These are phyloP conservation scores for Drosophila baimaii DNA, from an alignment of 1,140 invertebrate species.

Conservation along the genomic window DNA sequence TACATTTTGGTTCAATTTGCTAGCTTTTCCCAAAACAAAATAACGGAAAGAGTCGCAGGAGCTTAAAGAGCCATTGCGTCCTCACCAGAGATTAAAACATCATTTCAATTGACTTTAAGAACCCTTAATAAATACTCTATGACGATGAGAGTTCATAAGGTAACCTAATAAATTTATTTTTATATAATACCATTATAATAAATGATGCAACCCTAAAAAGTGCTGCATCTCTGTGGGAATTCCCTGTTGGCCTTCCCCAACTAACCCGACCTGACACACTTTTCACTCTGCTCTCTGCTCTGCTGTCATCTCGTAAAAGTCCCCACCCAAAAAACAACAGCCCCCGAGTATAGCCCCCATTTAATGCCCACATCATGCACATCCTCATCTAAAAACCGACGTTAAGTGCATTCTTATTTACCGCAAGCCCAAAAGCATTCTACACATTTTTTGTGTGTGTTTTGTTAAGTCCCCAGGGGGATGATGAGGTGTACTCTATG, in stretches of 20 bases:
- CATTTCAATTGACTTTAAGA: not conserved
- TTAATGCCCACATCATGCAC: conserved; percentile 1
- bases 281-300: too few species aligned
- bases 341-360: not conserved
- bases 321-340: not conserved
- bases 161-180: too few species aligned
- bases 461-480: conserved; percentile 9
- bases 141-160: too few species aligned
- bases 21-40: too few species aligned
- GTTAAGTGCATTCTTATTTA: conserved; percentile 63
- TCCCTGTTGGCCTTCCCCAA: conserved; percentile 7
- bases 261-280: conserved; percentile 40
- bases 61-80: too few species aligned
- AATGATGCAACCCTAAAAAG: not conserved
- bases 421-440: conserved; percentile 61
- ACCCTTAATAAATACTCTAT: too few species aligned
- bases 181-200: too few species aligned
- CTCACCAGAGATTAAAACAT: too few species aligned
- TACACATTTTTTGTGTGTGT: conserved; percentile 47
- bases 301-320: conserved; percentile 14
- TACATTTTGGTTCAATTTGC: too few species aligned
- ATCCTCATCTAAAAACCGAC: conserved; percentile 39
- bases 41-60: too few species aligned
- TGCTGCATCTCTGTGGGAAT: not conserved
- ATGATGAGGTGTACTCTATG: conserved; percentile 18